These are phyloP conservation scores for Prosapia bicincta DNA, from an alignment of 2,888 invertebrate species.

Conservation along the genomic window DNA sequence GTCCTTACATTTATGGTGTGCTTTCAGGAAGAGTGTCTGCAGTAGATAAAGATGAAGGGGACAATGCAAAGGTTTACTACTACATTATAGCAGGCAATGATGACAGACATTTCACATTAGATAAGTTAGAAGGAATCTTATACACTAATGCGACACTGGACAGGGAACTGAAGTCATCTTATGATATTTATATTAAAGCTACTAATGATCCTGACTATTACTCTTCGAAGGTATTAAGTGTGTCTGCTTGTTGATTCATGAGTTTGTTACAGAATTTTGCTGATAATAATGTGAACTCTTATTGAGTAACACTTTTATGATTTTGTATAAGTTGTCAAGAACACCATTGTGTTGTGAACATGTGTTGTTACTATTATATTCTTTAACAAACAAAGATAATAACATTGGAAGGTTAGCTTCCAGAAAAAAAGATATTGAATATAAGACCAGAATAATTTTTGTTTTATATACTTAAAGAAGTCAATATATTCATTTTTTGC, in stretches of 20 bases:
- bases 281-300: no score
- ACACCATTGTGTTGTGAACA: no score
- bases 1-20: no score
- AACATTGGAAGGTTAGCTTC: no score
- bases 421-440: no score
- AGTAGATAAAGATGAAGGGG: conserved; percentile 72
- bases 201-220: conserved; percentile 79
- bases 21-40: conserved; percentile 64
- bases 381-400: no score
- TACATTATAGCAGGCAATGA: conserved; percentile 76
- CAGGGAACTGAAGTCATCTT: conserved; percentile 70
- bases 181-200: conserved; percentile 73
- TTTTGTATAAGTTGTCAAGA: no score
- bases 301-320: no score
- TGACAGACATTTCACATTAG: conserved; percentile 71
- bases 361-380: no score
- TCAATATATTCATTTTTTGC: no score
- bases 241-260: not conserved
- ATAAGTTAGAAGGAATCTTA: conserved; percentile 75
- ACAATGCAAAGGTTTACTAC: conserved; percentile 79
- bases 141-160: conserved; percentile 78
- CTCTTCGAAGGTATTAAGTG: conserved; percentile 45
- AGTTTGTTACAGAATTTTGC: not conserved
- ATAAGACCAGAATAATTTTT: no score
- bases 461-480: no score